Conservation (phyloP, 1,140 invertebrate genomes). For the Drosophila tropicalis region DNA sequence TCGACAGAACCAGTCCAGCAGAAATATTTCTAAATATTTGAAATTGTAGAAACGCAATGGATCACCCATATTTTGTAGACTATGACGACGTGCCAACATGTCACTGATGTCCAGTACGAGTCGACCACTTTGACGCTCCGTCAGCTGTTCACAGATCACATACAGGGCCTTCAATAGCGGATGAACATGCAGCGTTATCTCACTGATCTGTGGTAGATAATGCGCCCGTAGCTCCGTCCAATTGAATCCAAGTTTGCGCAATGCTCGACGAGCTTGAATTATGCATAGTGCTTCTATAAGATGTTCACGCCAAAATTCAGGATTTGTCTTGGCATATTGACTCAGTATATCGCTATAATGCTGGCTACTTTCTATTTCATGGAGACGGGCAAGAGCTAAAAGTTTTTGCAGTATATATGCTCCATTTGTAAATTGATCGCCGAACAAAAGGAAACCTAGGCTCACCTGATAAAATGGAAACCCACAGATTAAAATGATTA, state of each 20-base stretch:
- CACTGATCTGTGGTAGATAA: slow-evolving; percentile 67
- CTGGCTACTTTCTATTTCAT: neutral
- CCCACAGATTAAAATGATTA: neutral
- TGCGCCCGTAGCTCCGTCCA: slow-evolving; percentile 57
- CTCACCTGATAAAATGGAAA: slow-evolving; percentile 46
- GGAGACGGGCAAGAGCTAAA: slow-evolving; percentile 23
- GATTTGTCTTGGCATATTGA: slow-evolving; percentile 57
- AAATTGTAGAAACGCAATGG: slow-evolving; percentile 67
- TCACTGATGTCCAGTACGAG: slow-evolving; percentile 57
- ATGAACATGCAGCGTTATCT: slow-evolving; percentile 64
- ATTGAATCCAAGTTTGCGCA: slow-evolving; percentile 66
- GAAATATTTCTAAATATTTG: slow-evolving; percentile 69
- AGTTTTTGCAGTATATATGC: slow-evolving; percentile 67
- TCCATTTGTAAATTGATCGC: slow-evolving; percentile 50
- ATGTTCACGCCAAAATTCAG: slow-evolving; percentile 46
- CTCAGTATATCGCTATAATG: slow-evolving; percentile 51
- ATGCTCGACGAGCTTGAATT: slow-evolving; percentile 55
- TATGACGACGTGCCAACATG: slow-evolving; percentile 16
- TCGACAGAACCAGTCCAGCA: slow-evolving; percentile 69
- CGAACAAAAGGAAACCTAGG: slow-evolving; percentile 63
- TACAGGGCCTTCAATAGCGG: slow-evolving; percentile 74
- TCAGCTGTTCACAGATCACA: slow-evolving; percentile 64
- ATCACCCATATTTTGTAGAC: slow-evolving; percentile 17
- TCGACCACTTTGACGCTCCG: slow-evolving; percentile 53
- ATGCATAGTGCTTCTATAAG: slow-evolving; percentile 72